These are phyloP conservation scores for Drosophila ficusphila DNA, from an alignment of 1,140 invertebrate species.

Conservation along the genomic window DNA sequence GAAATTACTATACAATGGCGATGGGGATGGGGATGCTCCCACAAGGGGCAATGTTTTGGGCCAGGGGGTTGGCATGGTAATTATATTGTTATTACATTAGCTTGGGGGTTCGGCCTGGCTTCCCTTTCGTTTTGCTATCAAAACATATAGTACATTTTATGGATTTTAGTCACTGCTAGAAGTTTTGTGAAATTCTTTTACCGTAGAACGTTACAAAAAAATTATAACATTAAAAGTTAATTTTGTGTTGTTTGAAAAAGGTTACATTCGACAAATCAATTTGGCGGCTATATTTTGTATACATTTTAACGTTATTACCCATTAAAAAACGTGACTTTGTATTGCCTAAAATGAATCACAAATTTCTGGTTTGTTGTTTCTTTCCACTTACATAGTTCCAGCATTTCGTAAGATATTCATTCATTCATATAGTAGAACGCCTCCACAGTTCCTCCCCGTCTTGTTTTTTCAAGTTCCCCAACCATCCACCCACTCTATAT, in stretches of 20 bases:
- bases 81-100: conserved; percentile 32
- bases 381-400: conserved; percentile 13
- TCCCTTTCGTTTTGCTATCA: background rate
- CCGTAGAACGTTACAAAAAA: too few relatives aligned
- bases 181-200: background rate
- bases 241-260: too few relatives aligned
- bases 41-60: conserved; percentile 7
- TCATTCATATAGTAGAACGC: conserved; percentile 43
- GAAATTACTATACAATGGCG: conserved; percentile 64
- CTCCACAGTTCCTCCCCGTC: conserved; percentile 12
- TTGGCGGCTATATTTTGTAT: too few relatives aligned
- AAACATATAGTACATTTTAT: conserved; percentile 1
- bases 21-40: background rate
- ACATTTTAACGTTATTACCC: too few relatives aligned
- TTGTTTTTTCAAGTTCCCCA: conserved; percentile 17
- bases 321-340: too few relatives aligned
- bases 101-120: conserved; percentile 14
- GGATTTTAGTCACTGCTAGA: background rate
- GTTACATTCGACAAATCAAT: too few relatives aligned
- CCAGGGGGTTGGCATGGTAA: conserved; percentile 27
- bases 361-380: background rate
- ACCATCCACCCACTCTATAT: conserved; percentile 20
- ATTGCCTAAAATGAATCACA: too few relatives aligned
- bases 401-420: conserved; percentile 33
- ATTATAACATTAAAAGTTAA: too few relatives aligned